phyloP scores from a whole-genome alignment of 2,888 invertebrate species.

The Melinaea marsaeus region DNA sequence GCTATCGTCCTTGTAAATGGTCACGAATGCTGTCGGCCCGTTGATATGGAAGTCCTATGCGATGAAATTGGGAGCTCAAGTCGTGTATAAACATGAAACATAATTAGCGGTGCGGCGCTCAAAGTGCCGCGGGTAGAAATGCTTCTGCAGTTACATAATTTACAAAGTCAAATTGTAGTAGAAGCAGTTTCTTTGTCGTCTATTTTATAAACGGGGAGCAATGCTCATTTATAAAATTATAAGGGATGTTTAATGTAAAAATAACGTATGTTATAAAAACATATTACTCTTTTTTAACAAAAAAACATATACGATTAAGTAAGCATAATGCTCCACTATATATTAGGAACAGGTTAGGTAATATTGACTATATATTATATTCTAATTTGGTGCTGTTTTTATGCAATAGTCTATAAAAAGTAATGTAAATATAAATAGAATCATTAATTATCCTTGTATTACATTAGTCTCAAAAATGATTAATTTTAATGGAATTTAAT shows the following conservation, averaged over 20 bases:
- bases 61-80: constrained; percentile 50
- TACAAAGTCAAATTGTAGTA: constrained; percentile 49
- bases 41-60: constrained; percentile 48
- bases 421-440: too few relatives aligned
- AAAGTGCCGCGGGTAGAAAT: constrained; percentile 35
- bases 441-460: too few relatives aligned
- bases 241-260: too few relatives aligned
- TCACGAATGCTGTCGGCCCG: constrained; percentile 44
- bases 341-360: too few relatives aligned
- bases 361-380: too few relatives aligned
- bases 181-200: constrained; percentile 7
- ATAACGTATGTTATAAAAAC: background rate
- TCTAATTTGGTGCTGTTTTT: too few relatives aligned
- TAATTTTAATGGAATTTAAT: too few relatives aligned
- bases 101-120: constrained; percentile 57
- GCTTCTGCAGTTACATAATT: constrained; percentile 47
- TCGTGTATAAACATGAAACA: constrained; percentile 53
- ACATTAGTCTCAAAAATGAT: too few relatives aligned
- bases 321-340: too few relatives aligned
- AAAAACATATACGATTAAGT: too few relatives aligned
- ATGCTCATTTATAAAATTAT: background rate
- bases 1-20: constrained; percentile 54
- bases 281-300: background rate
- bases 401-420: too few relatives aligned
- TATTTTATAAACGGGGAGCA: constrained; percentile 4